Base-by-base conservation (phyloP, 2,113 vertebrate genomes). In the Corythoichthys intestinalis region DNA sequence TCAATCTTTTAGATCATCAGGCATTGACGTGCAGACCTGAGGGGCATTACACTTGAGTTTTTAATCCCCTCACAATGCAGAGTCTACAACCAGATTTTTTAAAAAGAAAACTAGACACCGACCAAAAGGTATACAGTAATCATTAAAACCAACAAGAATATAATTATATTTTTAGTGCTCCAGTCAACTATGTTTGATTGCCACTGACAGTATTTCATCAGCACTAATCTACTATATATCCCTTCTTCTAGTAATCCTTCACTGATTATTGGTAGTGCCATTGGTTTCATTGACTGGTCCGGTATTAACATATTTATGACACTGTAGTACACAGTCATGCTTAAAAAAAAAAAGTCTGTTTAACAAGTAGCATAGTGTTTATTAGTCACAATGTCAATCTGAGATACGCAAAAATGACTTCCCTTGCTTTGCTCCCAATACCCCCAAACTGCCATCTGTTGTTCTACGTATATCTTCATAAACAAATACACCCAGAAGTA, bases 401-500 rank as follows among this genome's bases (percentile, higher is more conserved):
- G 8, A 28, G 50, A 53, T n/a, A 17, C 6, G 15, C 17, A n/a
- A 53, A 56, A 56, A 56, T 61, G 59, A 41, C 59, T 56, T 10
- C 2, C 10, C 20, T 12, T 56, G 53, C 20, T 34, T 56, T 4
- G 28, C 20, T 28, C 20, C 20, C 20, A 41, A 61, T 41, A 15
- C 38, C 38, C 2, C 15, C 7, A 56, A 56, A 11, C 59, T 38
- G 7, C 38, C 15, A 4, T 41, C 58, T 39, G 35, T 3, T 59
- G 34, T 59, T 34, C 6, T 38, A 28, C 20, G 20, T 28, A 14
- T 60, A 60, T 39, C 37, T 60, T 17, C 48, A 54, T 48, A 49
- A 52, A 34, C 53, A 65, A 17, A 20, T 57, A 64, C n/a, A 20
- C 10, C 46, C 59, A 28, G 46, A 66, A 37, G 46, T 46, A 70